These are phyloP conservation scores for Lethrus apterus DNA, from an alignment of 1,140 invertebrate genomes.

Conservation along the genomic window DNA sequence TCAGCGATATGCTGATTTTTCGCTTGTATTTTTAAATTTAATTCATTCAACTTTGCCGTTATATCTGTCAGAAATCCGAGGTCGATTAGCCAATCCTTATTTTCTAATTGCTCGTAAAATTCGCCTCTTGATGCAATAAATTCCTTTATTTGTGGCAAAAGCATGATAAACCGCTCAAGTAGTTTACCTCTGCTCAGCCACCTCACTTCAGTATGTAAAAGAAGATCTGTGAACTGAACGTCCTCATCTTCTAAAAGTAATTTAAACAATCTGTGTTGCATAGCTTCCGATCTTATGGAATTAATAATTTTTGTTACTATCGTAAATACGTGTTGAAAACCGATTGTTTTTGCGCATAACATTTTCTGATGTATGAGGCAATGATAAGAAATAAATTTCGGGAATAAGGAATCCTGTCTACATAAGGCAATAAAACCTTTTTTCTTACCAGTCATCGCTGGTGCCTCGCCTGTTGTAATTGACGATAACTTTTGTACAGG, in stretches of 20 bases:
- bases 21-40: constrained; percentile 21
- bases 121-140: constrained; percentile 20
- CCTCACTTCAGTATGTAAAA: constrained; percentile 20
- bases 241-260: constrained; percentile 21
- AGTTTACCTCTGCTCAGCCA: constrained; percentile 20
- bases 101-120: neutral
- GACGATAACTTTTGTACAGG: constrained; percentile 20
- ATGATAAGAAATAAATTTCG: constrained; percentile 22
- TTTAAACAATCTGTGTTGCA: constrained; percentile 22
- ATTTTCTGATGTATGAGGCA: constrained; percentile 23
- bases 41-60: constrained; percentile 21
- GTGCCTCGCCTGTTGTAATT: constrained; percentile 18
- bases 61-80: constrained; percentile 20
- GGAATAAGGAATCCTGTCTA: constrained; percentile 18
- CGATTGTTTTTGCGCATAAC: constrained; percentile 17
- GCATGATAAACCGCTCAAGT: constrained; percentile 19
- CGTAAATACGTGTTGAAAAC: constrained; percentile 17
- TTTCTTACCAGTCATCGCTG: constrained; percentile 21
- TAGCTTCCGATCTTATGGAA: constrained; percentile 18
- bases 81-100: constrained; percentile 15
- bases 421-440: constrained; percentile 21
- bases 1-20: constrained; percentile 20
- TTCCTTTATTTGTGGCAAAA: constrained; percentile 19
- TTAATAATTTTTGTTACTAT: constrained; percentile 22
- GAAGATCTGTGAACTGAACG: constrained; percentile 16